Conservation (phyloP, 2,797 vertebrate genomes). For the Trematocara caparti region DNA sequence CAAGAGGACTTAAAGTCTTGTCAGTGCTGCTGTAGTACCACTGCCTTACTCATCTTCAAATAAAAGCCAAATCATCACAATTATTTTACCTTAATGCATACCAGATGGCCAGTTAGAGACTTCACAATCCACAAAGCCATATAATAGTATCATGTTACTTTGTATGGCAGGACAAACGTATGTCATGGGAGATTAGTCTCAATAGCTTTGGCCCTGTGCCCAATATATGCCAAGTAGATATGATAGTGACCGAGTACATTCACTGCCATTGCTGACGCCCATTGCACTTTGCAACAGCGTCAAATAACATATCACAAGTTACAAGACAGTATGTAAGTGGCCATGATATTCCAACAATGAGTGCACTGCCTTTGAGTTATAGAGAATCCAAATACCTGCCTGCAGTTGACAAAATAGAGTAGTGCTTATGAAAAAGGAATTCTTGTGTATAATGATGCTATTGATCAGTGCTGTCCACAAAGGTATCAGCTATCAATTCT, state of each 20-base stretch:
- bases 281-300: neutral
- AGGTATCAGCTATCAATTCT: slow-evolving; percentile 22
- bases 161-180: slow-evolving; percentile 7
- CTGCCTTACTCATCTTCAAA: slow-evolving; percentile 18
- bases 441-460: neutral
- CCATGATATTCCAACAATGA: neutral
- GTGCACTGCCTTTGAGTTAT: neutral
- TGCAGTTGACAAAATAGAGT: neutral
- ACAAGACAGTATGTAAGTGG: neutral
- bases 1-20: neutral
- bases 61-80: slow-evolving; percentile 36
- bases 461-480: slow-evolving; percentile 20
- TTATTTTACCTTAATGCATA: slow-evolving; percentile 25
- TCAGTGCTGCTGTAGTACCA: neutral
- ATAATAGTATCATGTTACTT: slow-evolving; percentile 28
- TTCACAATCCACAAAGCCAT: slow-evolving; percentile 15
- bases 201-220: slow-evolving; percentile 13
- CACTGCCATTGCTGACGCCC: neutral
- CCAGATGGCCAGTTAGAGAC: slow-evolving; percentile 35
- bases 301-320: neutral
- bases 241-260: neutral
- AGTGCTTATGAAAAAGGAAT: slow-evolving; percentile 4
- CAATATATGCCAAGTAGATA: slow-evolving; percentile 15
- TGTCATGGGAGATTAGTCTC: slow-evolving; percentile 24
- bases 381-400: neutral